Evolutionary conservation across 2,797 vertebrate genomes (phyloP), one percentile per base, ranked within the genome.

Genomic region (Enteromius trimaculatus): DNA sequence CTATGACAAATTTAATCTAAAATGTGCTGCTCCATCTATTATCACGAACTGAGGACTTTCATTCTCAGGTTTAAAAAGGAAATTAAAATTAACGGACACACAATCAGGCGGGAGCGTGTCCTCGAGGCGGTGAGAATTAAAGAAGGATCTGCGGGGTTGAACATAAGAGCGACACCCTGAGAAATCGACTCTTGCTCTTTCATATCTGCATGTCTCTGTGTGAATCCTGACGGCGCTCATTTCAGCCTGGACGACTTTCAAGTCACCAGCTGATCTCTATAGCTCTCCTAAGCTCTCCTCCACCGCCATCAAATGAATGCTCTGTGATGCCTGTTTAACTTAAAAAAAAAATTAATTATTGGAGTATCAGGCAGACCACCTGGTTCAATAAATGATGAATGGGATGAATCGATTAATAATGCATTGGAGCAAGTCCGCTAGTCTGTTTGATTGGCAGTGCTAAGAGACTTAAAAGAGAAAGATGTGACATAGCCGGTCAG

Each of bases 341-440:
- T 85, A 26, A 39, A 88, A 85, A 88, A 85, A 87, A 81, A 84
- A 77, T 34, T 71, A 51, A 72, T 68, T 1, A 87, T 87, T 79
- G 81, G 29, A 87, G 84, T 86, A 88, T 89, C 87, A 88, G 88
- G 86, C 79, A 16, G 62, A 79, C 82, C 79, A 75, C 81, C 84
- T 83, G 84, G 62, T 88, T 82, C 49, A 37, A 82, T 80, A 84
- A 49, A 85, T 81, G 65, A 85, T 80, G 62, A 84, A 83, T 83
- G 68, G 58, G 70, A 85, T 69, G 80, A 77, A 84, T 84, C 16
- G 19, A 89, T 89, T 84, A 86, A 87, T 87, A 89, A 89, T 87
- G 86, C 72, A 75, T 79, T 49, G 77, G 23, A 86, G 68, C 84
- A 79, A 42, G 66, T 85, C 65, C 51, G 70, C 77, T 37, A 26